A percentile compares a stretch with the other conserved stretches of the same genome.
Conservation (phyloP, 2,888 invertebrate species). For the Neoscelio sp. region DNA sequence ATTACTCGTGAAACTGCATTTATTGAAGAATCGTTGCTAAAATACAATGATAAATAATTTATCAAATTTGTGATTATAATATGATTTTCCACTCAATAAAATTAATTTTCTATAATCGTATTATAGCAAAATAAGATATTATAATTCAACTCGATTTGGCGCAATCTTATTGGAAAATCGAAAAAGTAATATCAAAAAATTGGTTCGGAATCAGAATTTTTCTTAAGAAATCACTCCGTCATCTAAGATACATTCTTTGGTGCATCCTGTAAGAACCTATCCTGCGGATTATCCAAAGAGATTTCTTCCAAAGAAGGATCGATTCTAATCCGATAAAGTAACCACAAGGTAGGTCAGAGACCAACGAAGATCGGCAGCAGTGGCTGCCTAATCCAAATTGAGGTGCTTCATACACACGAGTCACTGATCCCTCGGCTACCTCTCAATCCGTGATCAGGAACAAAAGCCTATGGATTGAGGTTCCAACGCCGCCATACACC, state of each 20-base stretch:
- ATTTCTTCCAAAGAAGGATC: conserved; percentile 63
- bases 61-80: no score
- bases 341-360: conserved; percentile 73
- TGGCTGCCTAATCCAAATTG: conserved; percentile 79
- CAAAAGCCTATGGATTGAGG: conserved; percentile 57
- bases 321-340: conserved; percentile 79
- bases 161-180: conserved; percentile 39
- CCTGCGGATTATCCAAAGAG: conserved; percentile 56
- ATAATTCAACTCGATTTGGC: conserved; percentile 11
- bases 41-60: no score
- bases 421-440: conserved; percentile 66
- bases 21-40: background rate
- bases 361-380: conserved; percentile 74
- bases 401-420: conserved; percentile 77
- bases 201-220: conserved; percentile 43
- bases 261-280: conserved; percentile 43
- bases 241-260: conserved; percentile 30
- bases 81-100: conserved; percentile 3
- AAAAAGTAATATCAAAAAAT: conserved; percentile 45
- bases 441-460: conserved; percentile 62
- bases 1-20: conserved; percentile 10
- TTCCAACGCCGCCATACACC: conserved; percentile 31
- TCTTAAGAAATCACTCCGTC: conserved; percentile 42
- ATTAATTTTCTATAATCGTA: conserved; percentile 38
- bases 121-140: conserved; percentile 34